Base-by-base conservation (phyloP, 2,888 invertebrate species). In the Bugulina stolonifera region DNA sequence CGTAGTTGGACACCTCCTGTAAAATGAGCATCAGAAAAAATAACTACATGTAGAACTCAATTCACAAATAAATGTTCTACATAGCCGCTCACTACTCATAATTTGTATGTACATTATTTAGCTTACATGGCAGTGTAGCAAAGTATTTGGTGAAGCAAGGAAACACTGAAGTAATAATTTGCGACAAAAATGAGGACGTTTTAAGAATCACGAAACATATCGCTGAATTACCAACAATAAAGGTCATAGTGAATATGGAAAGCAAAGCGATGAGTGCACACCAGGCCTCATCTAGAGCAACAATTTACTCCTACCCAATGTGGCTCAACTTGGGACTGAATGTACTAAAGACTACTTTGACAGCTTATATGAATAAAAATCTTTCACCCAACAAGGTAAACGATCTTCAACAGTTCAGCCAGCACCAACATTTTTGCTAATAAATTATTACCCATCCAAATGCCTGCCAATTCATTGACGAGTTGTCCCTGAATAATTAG, bases 341-440 rank as follows among this genome's bases (percentile, higher is more conserved):
- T 64, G 64, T 64, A 10, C 5, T 32, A 32, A 64, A 34, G 25
- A 32, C 32, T 18, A 27, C 64, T 29, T 64, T 29, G 2, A 64
- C 64, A 25, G 5, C 64, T 32, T 27, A 64, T 27, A 64, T 64
- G 64, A 64, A 64, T n/a, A 64, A 64, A 10, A 27, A 64, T 27
- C 34, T 64, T 22, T 22, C 64, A 34, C 64, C 64, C 25, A 64
- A 64, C 32, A 64, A 64, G 64, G 64, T 32, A 18, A 32, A 32
- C 5, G 32, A n/a, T n/a, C n/a, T n/a, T n/a, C n/a, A n/a, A n/a
- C n/a, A n/a, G n/a, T n/a, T n/a, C n/a, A n/a, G n/a, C n/a, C n/a
- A n/a, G n/a, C n/a, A n/a, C n/a, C n/a, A n/a, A n/a, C n/a, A n/a
- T n/a, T n/a, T n/a, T n/a, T n/a, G n/a, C n/a, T n/a, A n/a, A n/a